Conservation (phyloP, 2,888 invertebrate species). For the Morinoia aosen region DNA sequence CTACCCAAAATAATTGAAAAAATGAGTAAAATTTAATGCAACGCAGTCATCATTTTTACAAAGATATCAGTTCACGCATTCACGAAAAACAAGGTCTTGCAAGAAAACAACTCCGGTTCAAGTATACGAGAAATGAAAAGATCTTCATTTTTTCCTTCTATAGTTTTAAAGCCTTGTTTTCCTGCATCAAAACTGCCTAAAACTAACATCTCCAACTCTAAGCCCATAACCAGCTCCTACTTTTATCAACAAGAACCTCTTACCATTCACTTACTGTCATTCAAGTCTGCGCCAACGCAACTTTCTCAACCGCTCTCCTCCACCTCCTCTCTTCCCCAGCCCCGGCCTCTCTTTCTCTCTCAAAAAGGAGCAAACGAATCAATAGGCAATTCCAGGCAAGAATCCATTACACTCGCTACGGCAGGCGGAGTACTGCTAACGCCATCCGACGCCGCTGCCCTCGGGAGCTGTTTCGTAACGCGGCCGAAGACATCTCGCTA, state of each 20-base stretch:
- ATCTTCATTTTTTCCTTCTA: too few species aligned
- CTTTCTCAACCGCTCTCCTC: neutral
- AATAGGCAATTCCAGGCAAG: slow-evolving; percentile 36
- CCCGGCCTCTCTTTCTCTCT: neutral
- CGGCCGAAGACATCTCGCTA: neutral
- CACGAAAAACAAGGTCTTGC: too few species aligned
- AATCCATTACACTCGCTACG: slow-evolving; percentile 24
- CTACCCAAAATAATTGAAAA: too few species aligned
- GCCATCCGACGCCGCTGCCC: neutral
- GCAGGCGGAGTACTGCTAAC: neutral
- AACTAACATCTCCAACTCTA: too few species aligned
- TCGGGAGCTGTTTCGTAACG: neutral
- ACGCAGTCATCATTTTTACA: too few species aligned
- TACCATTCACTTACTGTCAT: neutral
- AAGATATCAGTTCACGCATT: too few species aligned
- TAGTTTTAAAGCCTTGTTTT: too few species aligned
- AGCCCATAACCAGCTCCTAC: too few species aligned
- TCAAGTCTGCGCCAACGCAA: neutral
- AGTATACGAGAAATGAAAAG: too few species aligned
- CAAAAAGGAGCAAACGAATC: slow-evolving; percentile 28
- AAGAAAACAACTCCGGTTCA: too few species aligned
- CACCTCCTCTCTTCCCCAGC: neutral
- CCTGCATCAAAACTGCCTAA: too few species aligned
- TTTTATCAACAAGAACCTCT: neutral
- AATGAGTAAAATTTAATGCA: too few species aligned